Evolutionary conservation across 1,140 invertebrate species (phyloP).

Genomic region (Drosophila santomea): DNA sequence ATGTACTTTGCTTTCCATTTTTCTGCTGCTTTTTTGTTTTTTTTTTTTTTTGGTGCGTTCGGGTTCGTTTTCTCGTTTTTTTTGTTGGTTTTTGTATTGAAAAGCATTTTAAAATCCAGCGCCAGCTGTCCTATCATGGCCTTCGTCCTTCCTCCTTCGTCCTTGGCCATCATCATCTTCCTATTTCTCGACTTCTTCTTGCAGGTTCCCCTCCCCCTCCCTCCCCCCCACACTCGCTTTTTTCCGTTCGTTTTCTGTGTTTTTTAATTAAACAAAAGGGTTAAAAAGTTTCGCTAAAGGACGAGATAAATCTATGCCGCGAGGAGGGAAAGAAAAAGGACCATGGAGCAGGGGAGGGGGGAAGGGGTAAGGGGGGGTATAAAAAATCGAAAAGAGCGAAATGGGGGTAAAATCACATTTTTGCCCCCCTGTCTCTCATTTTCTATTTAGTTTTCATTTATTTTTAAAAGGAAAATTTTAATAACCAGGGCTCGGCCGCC

Average conservation of each 20-base stretch:
- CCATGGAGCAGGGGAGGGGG: background rate
- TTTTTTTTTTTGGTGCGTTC: slow-evolving; percentile 29
- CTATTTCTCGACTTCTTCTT: slow-evolving; percentile 24
- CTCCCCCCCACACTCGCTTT: slow-evolving; percentile 22
- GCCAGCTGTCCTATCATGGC: slow-evolving; percentile 65
- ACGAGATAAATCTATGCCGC: slow-evolving; percentile 50
- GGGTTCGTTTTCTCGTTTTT: slow-evolving; percentile 31
- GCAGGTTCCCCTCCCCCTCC: slow-evolving; percentile 11
- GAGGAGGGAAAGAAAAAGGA: background rate
- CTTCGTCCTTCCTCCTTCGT: background rate
- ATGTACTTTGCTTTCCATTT: slow-evolving; percentile 71
- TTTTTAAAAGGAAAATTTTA: slow-evolving; percentile 80
- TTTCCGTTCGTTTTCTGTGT: slow-evolving; percentile 52
- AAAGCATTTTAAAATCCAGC: slow-evolving; percentile 78
- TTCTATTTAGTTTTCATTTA: slow-evolving; percentile 83
- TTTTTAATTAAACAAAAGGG: slow-evolving; percentile 83
- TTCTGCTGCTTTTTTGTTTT: slow-evolving; percentile 2
- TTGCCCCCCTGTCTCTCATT: slow-evolving; percentile 40
- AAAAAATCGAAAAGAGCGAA: slow-evolving; percentile 38
- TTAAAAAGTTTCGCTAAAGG: slow-evolving; percentile 71
- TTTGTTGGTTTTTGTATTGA: slow-evolving; percentile 56
- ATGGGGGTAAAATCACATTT: slow-evolving; percentile 78
- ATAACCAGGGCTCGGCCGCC: slow-evolving; percentile 65
- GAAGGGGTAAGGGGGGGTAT: background rate
- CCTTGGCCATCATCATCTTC: slow-evolving; percentile 24